Conservation (phyloP, 1,140 invertebrate species). For the Sycophila sp. region DNA sequence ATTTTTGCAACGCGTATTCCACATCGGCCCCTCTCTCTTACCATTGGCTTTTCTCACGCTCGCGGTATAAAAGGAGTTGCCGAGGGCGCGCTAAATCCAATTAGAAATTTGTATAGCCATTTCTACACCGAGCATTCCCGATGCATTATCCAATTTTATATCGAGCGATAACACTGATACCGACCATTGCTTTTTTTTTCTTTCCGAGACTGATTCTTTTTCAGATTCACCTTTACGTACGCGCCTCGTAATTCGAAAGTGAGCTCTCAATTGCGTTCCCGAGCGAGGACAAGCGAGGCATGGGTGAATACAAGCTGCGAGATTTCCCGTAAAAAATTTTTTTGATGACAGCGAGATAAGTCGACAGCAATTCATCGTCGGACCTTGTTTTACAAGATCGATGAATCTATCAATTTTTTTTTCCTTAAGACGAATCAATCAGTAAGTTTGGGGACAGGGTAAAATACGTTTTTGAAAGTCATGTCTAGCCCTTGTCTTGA, state of each 20-base stretch:
- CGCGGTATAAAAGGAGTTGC: not conserved
- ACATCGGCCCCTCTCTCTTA: not conserved
- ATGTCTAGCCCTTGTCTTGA: not conserved
- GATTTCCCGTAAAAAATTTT: not conserved
- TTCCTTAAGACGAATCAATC: constrained; percentile 29
- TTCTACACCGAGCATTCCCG: not conserved
- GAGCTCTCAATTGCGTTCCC: not conserved
- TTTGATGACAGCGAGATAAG: constrained; percentile 23
- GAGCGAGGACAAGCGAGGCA: no score
- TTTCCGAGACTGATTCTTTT: no score
- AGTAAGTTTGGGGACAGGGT: not conserved
- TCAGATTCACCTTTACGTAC: no score
- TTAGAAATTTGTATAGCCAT: not conserved
- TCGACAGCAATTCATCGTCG: not conserved
- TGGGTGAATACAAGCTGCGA: no score
- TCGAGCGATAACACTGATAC: no score
- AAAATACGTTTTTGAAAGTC: constrained; percentile 12
- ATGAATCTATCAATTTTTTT: not conserved
- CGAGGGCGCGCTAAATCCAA: no score
- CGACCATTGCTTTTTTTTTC: no score
- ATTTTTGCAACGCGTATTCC: not conserved
- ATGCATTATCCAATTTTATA: not conserved
- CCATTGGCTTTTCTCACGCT: constrained; percentile 2
- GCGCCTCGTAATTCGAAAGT: not conserved
- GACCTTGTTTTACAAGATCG: constrained; percentile 16